Evolutionary conservation across 1,140 invertebrate species (phyloP).

Genomic region (Aleiodes sp.): DNA sequence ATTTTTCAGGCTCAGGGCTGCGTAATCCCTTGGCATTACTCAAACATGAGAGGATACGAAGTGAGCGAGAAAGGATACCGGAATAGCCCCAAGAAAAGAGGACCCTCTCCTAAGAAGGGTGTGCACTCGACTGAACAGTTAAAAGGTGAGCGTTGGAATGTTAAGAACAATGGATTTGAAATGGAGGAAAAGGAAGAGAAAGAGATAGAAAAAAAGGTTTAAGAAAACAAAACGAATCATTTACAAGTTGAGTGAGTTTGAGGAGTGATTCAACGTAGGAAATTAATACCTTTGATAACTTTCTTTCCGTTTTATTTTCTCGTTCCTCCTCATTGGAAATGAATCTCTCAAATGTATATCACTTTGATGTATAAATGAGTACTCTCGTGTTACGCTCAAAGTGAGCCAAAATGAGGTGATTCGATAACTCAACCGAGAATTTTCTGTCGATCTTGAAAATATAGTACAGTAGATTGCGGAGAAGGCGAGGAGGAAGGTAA

Average conservation of each 20-base stretch:
- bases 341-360: not conserved
- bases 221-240: not conserved
- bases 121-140: no score
- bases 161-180: no score
- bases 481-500: not conserved
- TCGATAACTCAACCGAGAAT: not conserved
- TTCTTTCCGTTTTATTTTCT: not conserved
- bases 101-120: no score
- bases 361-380: slow-evolving; percentile 6
- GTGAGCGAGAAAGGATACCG: no score
- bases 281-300: not conserved
- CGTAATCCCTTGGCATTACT: slow-evolving; percentile 39
- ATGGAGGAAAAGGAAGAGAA: no score
- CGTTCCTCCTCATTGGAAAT: not conserved
- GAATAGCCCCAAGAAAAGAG: no score
- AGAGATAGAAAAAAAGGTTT: no score
- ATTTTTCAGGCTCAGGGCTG: slow-evolving; percentile 35
- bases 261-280: not conserved
- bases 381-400: slow-evolving; percentile 11
- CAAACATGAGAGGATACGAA: slow-evolving; percentile 28
- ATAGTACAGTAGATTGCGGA: slow-evolving; percentile 16
- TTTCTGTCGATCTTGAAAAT: slow-evolving; percentile 2
- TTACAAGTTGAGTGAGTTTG: not conserved
- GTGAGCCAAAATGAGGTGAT: slow-evolving; percentile 2
- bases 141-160: no score